Evolutionary conservation across 1,140 invertebrate genomes (phyloP).

Genomic region (Coelopa frigida): DNA sequence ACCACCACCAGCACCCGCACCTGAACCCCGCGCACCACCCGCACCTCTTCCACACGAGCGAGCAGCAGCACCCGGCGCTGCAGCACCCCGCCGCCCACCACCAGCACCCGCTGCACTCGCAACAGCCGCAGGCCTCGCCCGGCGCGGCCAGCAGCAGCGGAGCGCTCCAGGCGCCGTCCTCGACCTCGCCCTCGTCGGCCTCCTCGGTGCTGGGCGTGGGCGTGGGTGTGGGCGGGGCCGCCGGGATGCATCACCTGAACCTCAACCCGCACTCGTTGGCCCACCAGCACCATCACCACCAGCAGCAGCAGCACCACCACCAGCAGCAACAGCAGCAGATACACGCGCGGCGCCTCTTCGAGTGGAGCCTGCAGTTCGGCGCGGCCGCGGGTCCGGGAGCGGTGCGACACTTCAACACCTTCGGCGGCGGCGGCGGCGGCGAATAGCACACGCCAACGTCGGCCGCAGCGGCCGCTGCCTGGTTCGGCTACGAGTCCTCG

Average conservation of each 20-base stretch:
- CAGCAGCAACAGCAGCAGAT: slow-evolving; percentile 44
- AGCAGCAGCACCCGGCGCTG: slow-evolving; percentile 28
- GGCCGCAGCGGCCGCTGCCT: slow-evolving; percentile 42
- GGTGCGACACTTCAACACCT: slow-evolving; percentile 41
- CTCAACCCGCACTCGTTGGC: slow-evolving; percentile 32
- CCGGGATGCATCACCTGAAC: slow-evolving; percentile 30
- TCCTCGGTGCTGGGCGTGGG: slow-evolving; percentile 22
- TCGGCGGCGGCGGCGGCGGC: slow-evolving; percentile 37
- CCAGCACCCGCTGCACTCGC: slow-evolving; percentile 25
- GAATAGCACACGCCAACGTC: slow-evolving; percentile 43
- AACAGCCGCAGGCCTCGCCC: slow-evolving; percentile 31
- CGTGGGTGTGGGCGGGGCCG: slow-evolving; percentile 18
- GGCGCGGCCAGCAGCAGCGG: slow-evolving; percentile 30
- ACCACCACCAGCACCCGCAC: slow-evolving; percentile 42
- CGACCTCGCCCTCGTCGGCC: slow-evolving; percentile 34
- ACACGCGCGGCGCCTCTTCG: slow-evolving; percentile 41
- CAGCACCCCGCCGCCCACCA: slow-evolving; percentile 31
- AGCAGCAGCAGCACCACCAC: slow-evolving; percentile 38
- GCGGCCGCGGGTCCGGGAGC: slow-evolving; percentile 38
- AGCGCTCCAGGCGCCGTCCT: slow-evolving; percentile 32
- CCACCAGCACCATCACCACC: slow-evolving; percentile 41
- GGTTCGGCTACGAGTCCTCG: slow-evolving; percentile 43
- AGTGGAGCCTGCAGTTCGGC: slow-evolving; percentile 43
- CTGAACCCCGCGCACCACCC: slow-evolving; percentile 44
- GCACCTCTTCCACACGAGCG: slow-evolving; percentile 42